A percentile compares a stretch with the other conserved stretches of the same genome.
Evolutionary conservation across 1,140 invertebrate genomes (phyloP).

Genomic region (Gonatopus flavifemur): DNA sequence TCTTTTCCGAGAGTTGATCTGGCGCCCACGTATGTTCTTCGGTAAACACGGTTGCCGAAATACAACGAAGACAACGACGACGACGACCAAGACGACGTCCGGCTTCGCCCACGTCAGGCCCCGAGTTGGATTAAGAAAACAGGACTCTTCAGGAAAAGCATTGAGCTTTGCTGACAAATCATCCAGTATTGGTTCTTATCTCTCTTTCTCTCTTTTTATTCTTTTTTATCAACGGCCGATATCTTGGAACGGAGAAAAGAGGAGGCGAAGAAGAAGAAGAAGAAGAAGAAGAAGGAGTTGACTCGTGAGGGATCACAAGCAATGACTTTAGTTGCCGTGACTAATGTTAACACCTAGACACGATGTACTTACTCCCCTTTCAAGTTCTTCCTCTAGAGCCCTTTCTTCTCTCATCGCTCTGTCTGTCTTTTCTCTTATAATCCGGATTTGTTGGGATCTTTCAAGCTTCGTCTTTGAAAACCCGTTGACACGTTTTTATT

Average conservation of each 20-base stretch:
- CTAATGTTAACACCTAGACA: conserved; percentile 19
- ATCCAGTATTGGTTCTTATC: conserved; percentile 16
- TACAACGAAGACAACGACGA: too few species aligned
- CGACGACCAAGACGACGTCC: too few species aligned
- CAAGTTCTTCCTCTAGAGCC: too few species aligned
- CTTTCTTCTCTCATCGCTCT: conserved; percentile 6
- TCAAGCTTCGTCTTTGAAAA: conserved; percentile 25
- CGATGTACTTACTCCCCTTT: neutral
- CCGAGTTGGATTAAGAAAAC: conserved; percentile 43
- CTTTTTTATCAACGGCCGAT: conserved; percentile 15
- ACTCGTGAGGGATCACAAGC: too few species aligned
- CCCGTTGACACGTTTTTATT: conserved; percentile 15
- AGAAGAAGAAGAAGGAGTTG: too few species aligned
- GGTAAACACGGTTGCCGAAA: conserved; percentile 24
- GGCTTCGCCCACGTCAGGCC: conserved; percentile 27
- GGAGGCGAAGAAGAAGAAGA: too few species aligned
- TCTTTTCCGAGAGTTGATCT: conserved; percentile 6
- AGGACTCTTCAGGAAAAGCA: conserved; percentile 22
- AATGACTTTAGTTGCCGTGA: conserved; percentile 12
- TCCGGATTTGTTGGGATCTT: conserved; percentile 20
- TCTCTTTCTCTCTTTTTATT: conserved; percentile 14
- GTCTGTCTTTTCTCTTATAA: conserved; percentile 11
- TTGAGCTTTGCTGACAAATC: conserved; percentile 38
- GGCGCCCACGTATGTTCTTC: conserved; percentile 20
- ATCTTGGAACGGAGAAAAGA: conserved; percentile 16